Base-by-base conservation (phyloP, 2,888 invertebrate species). In the Drosophila kambysellisi region DNA sequence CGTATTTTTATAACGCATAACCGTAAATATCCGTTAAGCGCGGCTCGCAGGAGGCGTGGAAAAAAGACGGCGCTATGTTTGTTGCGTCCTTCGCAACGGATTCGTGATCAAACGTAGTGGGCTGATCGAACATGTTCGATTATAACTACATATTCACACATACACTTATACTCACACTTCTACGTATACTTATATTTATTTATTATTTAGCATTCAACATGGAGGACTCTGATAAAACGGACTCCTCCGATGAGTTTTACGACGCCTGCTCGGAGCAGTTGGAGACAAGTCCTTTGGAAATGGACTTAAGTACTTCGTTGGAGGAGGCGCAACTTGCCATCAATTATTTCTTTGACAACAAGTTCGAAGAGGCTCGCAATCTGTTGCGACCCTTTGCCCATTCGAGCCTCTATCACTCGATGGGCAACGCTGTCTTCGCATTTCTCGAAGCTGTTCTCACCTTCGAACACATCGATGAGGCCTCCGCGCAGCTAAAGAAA, bases 401-500 rank as follows among this genome's bases (percentile, higher is more conserved):
- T 57, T 94, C 95, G 53, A 98, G 98, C 73, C 95, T 99, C 94
- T 99, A 99, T 92, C 99, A 99, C 93, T 96, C 98, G 2, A 94
- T 99, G 65, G 99, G 99, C 3, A 95, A 96, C 76, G 96, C 97
- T 6, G 97, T 98, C 37, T 98, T 99, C 91, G 94, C 96, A 85
- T 99, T 97, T 92, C 95, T 99, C 43, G 98, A 99, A 91, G 98
- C 99, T 0, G 96, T 98, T 91, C 94, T 99, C 90, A 99, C 99
- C 3, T 98, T 98, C 91, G 98, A 99, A 92, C 96, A 97, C 83
- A 96, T 98, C 71, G 95, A 95, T 74, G 94, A 94, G 68, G 97
- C 98, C 0, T 95, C 96, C 1, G 95, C 95, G 33, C 95, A 96
- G 15, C 94, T 98, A 59, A 98, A 97, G 92, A 94, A 95, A 63